Evolutionary conservation across 2,888 invertebrate genomes (phyloP), one percentile per base, ranked within the genome.

Genomic region (Mesorhabditis belari): DNA sequence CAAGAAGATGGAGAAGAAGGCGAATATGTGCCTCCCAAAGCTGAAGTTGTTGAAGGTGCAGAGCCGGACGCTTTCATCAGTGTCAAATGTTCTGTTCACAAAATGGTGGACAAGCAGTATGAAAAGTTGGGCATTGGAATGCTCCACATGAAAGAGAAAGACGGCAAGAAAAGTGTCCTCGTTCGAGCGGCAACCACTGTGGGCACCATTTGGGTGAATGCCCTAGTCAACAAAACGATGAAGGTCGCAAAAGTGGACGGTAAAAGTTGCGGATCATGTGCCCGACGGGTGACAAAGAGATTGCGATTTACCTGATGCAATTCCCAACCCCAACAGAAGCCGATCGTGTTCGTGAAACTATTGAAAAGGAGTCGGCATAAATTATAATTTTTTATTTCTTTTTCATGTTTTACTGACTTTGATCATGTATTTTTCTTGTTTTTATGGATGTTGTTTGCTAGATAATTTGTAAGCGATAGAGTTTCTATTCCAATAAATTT

Each of bases 1-100:
- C 44, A 35, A 35, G n/a, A n/a, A n/a, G 44, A 35, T 35, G 44
- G 44, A 17, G 44, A 35, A n/a, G 44, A 35, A 35, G 44, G 44
- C n/a, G 74, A 74, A 54, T 70, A 74, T 52, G 72, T 71, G 21
- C 74, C 74, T 4, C 74, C 74, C 2, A 74, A 74, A 55, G 72
- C 59, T 2, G 74, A 74, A 55, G 60, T 67, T 3, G 69, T 71
- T 3, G 72, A 71, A 57, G 65, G 60, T 24, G 65, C 60, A 49
- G 74, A 74, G 25, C 67, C 69, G 2, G 71, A 69, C 44, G 65
- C 74, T 4, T 53, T 65, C 5, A 51, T 64, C 35, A 65, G 63
- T 51, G 59, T 51, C 59, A 73, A 70, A 66, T 70, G 70, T 3
- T 57, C 70, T 2, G 67, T 67, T 1, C 71, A 71, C 70, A 74